Evolutionary conservation across 2,888 invertebrate species (phyloP).

Genomic region (Idaea biselata): DNA sequence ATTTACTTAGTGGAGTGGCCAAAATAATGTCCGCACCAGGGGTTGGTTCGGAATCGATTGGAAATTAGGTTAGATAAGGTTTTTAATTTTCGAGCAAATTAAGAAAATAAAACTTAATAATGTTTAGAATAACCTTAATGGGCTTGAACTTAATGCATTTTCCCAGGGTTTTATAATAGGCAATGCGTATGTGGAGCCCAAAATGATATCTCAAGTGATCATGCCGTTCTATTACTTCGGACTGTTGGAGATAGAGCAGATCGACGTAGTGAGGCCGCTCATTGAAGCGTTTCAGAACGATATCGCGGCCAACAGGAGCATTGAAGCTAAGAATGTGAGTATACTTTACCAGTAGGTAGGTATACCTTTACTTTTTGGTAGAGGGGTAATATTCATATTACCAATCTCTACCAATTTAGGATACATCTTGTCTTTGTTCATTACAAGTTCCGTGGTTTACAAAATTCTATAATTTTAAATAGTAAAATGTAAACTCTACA

Average conservation of each 20-base stretch:
- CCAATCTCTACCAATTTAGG: too few species aligned
- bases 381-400: neutral
- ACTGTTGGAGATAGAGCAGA: constrained; percentile 55
- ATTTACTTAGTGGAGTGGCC: too few species aligned
- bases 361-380: neutral
- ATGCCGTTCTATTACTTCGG: constrained; percentile 63
- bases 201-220: constrained; percentile 50
- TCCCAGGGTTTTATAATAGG: constrained; percentile 66
- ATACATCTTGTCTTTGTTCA: too few species aligned
- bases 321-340: constrained; percentile 57
- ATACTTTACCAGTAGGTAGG: neutral
- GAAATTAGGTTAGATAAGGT: too few species aligned
- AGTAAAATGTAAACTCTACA: neutral
- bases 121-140: neutral
- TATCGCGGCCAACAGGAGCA: constrained; percentile 53
- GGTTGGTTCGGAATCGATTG: too few species aligned
- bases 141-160: neutral
- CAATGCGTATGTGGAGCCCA: constrained; percentile 67
- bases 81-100: too few species aligned
- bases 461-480: neutral
- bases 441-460: neutral
- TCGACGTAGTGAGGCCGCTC: constrained; percentile 51
- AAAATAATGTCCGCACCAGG: too few species aligned
- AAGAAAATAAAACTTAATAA: too few species aligned
- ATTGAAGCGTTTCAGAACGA: constrained; percentile 49